Evolutionary conservation across 2,113 vertebrate genomes (phyloP).

Genomic region (Heterotis niloticus): DNA sequence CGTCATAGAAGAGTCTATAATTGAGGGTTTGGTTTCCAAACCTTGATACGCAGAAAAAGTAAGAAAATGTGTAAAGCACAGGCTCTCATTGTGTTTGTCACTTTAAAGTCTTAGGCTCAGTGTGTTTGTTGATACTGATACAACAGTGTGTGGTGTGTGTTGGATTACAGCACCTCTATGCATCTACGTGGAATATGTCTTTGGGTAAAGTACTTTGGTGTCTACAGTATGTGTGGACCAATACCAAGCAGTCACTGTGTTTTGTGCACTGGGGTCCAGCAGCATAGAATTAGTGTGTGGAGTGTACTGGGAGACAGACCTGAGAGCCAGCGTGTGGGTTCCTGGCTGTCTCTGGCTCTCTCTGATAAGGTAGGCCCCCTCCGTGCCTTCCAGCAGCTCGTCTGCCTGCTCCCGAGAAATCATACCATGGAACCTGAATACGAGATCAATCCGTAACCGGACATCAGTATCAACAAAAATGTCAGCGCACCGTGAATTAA

Average conservation of each 20-base stretch:
- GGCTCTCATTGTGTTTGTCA: neutral
- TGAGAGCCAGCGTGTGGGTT: conserved; percentile 89
- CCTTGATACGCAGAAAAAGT: conserved; percentile 53
- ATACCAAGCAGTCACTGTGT: neutral
- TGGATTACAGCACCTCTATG: neutral
- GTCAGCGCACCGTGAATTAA: neutral
- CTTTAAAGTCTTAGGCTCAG: no score
- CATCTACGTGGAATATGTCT: neutral
- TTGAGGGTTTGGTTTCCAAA: conserved; percentile 93
- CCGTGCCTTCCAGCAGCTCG: conserved; percentile 76
- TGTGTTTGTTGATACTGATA: neutral
- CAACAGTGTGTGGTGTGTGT: neutral
- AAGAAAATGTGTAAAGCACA: neutral
- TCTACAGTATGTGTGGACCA: neutral
- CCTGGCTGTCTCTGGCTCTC: conserved; percentile 95
- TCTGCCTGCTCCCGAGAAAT: conserved; percentile 92
- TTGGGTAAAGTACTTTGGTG: neutral
- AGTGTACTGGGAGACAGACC: conserved; percentile 57
- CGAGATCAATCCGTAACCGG: neutral
- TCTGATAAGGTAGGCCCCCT: conserved; percentile 93
- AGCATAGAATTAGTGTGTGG: neutral
- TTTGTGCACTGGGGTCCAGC: neutral
- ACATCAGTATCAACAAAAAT: neutral
- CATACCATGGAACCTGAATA: conserved; percentile 87
- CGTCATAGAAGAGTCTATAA: conserved; percentile 94